phyloP scores from a whole-genome alignment of 2,113 vertebrate genomes.

The Brachypodius melanocephalos region DNA sequence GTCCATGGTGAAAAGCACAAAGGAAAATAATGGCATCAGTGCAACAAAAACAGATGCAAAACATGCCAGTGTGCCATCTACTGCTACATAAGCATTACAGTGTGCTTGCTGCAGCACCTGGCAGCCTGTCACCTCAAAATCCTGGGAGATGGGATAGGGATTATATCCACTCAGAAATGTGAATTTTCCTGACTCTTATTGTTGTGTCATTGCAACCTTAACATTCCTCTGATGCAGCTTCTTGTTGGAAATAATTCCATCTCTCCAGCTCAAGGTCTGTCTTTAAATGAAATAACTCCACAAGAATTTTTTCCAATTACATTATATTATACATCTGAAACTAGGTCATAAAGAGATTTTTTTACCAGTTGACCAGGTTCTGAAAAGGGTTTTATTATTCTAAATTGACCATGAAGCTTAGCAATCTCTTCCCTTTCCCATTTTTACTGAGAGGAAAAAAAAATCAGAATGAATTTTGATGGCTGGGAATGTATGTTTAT shows the following conservation, averaged over 20 bases:
- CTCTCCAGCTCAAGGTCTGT: background rate
- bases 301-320: slow-evolving; percentile 14
- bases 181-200: background rate
- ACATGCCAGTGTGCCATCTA: background rate
- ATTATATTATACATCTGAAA: slow-evolving; percentile 32
- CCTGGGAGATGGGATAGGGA: background rate
- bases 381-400: slow-evolving; percentile 65
- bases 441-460: background rate
- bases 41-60: background rate
- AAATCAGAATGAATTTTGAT: slow-evolving; percentile 44
- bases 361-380: slow-evolving; percentile 31
- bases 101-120: background rate
- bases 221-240: background rate
- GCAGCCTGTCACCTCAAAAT: background rate
- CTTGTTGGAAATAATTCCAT: background rate
- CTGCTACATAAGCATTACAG: background rate
- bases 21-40: background rate
- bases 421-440: slow-evolving; percentile 25
- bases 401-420: slow-evolving; percentile 68
- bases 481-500: background rate
- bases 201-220: background rate
- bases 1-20: background rate
- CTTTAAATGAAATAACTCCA: slow-evolving; percentile 27
- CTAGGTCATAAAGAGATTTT: slow-evolving; percentile 41
- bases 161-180: background rate